phyloP scores from a whole-genome alignment of 2,797 vertebrate species.

The Onychomys torridus region DNA sequence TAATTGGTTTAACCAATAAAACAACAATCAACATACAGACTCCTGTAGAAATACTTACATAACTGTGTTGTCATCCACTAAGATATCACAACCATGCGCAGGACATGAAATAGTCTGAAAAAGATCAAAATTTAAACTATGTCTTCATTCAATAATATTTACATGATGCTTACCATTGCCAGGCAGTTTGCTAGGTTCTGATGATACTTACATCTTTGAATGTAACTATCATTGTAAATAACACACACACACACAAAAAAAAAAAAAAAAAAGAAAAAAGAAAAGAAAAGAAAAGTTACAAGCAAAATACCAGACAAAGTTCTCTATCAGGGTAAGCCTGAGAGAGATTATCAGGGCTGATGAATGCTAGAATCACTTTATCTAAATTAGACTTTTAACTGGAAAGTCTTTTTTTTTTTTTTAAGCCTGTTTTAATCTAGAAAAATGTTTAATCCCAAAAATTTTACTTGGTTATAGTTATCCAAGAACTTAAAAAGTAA shows the following conservation, averaged over 20 bases:
- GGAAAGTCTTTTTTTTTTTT: background rate
- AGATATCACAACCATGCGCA: conserved; percentile 99
- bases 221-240: background rate
- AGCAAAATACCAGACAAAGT: conserved; percentile 4
- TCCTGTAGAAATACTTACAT: conserved; percentile 93
- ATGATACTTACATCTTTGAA: background rate
- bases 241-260: background rate
- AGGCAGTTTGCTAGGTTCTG: conserved; percentile 39
- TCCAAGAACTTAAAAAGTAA: conserved; percentile 48
- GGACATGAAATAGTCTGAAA: conserved; percentile 98
- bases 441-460: conserved; percentile 26
- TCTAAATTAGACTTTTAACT: background rate
- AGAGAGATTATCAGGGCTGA: background rate
- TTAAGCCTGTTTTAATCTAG: background rate
- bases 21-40: conserved; percentile 71
- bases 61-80: conserved; percentile 99
- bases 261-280: too few species aligned
- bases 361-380: background rate
- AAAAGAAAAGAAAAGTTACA: conserved; percentile 55
- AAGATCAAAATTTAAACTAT: conserved; percentile 80
- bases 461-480: conserved; percentile 40
- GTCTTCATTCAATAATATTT: conserved; percentile 74
- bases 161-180: conserved; percentile 45
- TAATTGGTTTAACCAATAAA: conserved; percentile 63
- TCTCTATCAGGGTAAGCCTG: background rate